Evolutionary conservation across 2,888 invertebrate genomes (phyloP), one percentile per base, ranked within the genome.

Genomic region (Cephus pygmeus): DNA sequence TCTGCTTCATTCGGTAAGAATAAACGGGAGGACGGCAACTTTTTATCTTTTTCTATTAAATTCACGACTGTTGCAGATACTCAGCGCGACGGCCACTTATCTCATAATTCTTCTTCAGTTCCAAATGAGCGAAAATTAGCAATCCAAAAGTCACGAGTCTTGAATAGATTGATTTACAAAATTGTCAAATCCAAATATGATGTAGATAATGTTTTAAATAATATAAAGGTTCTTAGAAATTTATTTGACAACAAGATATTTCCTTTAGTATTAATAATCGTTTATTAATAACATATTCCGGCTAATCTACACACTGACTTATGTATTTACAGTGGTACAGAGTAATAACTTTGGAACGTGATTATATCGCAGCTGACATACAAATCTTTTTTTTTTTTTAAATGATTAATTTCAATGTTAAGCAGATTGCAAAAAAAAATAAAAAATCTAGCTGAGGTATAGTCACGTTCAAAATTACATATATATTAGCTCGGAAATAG

Each of bases 1-100:
- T 75, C 81, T 90, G 4, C 79, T 90, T n/a, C 87, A 88, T 80
- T 85, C 87, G 82, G 89, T 90, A 80, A 86, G 87, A 81, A 56
- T 23, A 9, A 6, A 69, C 23, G 15, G 11, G 35, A 11, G 12
- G 4, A 69, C 9, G 31, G 34, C 3, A 69, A 34, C 12, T 11
- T 36, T 76, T n/a, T 68, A 12, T 56, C 11, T 35, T 73, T 69
- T 56, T 74, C 74, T 71, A 33, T n/a, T 69, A 69, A 81, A 77
- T 79, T 56, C 34, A 75, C 9, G 6, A 56, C 15, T 23, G 78
- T 75, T 30, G 36, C 75, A 88, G 87, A 79, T 87, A 74, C 36
- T 83, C 71, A 80, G 81, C 15, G 82, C 84, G 4, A 79, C 82
- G 73, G 80, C 80, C 0, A 85, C 87, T 9, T 87, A 86, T 34